Evolutionary conservation across 2,888 invertebrate species (phyloP).

Genomic region (Macrosiphum euphorbiae): DNA sequence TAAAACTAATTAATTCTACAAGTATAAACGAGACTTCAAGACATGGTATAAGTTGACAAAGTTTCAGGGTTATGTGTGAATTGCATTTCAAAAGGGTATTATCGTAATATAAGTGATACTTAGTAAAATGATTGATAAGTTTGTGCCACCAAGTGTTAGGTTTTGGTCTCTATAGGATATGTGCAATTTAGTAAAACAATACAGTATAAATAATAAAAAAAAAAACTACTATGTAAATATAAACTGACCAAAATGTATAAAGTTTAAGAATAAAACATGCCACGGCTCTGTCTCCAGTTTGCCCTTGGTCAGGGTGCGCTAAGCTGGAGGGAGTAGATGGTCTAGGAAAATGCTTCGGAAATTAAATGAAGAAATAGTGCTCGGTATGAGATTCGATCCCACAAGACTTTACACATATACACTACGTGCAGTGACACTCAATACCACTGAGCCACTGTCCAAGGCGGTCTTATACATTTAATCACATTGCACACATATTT

Average conservation of each 20-base stretch:
- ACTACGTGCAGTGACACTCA: neutral
- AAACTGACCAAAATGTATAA: slow-evolving; percentile 14
- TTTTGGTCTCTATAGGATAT: slow-evolving; percentile 36
- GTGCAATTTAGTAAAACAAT: slow-evolving; percentile 55
- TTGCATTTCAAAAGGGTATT: slow-evolving; percentile 61
- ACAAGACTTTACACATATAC: neutral
- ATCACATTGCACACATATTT: neutral
- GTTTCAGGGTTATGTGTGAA: slow-evolving; percentile 60
- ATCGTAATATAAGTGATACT: slow-evolving; percentile 53
- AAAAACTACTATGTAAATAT: slow-evolving; percentile 27
- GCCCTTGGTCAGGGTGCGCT: neutral
- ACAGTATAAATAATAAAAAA: neutral
- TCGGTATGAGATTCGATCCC: neutral
- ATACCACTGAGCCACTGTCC: neutral
- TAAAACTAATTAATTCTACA: slow-evolving; percentile 16
- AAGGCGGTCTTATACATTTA: neutral
- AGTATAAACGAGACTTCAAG: slow-evolving; percentile 8
- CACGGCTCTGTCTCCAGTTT: neutral
- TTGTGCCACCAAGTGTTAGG: slow-evolving; percentile 28
- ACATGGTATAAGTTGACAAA: slow-evolving; percentile 54
- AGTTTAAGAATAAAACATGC: neutral
- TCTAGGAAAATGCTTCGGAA: neutral
- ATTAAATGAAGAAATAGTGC: neutral
- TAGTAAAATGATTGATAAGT: slow-evolving; percentile 52
- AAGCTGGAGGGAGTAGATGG: neutral